Conservation (phyloP, 1,140 invertebrate genomes). For the Drosophila pseudoananassae region DNA sequence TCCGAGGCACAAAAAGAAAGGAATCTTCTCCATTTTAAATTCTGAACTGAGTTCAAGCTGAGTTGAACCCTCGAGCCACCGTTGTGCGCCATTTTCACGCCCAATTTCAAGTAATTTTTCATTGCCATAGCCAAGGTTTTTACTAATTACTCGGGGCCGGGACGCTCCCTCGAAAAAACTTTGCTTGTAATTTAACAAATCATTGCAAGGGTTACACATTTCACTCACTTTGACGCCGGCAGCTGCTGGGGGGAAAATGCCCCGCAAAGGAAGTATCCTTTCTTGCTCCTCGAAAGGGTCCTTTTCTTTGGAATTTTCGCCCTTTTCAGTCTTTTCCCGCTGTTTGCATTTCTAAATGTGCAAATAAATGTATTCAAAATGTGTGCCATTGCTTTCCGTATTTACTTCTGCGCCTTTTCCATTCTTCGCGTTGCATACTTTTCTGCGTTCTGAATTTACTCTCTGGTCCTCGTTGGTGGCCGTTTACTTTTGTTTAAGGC, state of each 20-base stretch:
- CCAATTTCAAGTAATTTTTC: constrained; percentile 74
- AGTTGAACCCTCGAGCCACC: constrained; percentile 5
- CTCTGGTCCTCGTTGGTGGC: constrained; percentile 10
- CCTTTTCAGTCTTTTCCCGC: constrained; percentile 27
- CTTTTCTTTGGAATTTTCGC: constrained; percentile 12
- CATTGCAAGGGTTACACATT: constrained; percentile 59
- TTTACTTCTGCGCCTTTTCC: constrained; percentile 26
- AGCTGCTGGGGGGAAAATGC: constrained; percentile 33
- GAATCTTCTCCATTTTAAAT: constrained; percentile 8
- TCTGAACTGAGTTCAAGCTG: not conserved
- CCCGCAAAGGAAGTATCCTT: constrained; percentile 38
- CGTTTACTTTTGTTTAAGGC: constrained; percentile 35
- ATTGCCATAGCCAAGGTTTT: constrained; percentile 63
- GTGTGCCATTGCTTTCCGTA: constrained; percentile 47
- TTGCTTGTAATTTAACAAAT: constrained; percentile 70
- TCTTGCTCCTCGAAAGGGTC: constrained; percentile 33
- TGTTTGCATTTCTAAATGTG: constrained; percentile 69
- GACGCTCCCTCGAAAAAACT: constrained; percentile 46
- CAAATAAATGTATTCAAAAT: constrained; percentile 63
- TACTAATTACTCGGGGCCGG: constrained; percentile 63
- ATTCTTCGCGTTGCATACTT: constrained; percentile 22
- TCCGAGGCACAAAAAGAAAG: not conserved
- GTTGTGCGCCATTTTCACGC: constrained; percentile 61
- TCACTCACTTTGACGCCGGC: constrained; percentile 40
- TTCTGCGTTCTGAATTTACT: constrained; percentile 38